Conservation (phyloP, 2,888 invertebrate genomes). For the Drosophila differens region DNA sequence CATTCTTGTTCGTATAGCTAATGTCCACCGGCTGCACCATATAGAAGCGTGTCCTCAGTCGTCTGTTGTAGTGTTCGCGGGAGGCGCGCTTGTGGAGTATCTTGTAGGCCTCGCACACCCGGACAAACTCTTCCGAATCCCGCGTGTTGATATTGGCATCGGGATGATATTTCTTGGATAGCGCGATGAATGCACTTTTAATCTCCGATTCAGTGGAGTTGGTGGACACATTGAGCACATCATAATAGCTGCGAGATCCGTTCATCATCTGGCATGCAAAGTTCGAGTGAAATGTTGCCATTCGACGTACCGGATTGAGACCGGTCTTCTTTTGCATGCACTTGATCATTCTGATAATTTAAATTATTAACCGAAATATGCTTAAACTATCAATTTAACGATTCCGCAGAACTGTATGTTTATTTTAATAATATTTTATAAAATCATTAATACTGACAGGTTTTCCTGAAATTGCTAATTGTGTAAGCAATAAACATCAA, state of each 20-base stretch:
- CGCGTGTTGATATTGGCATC: conserved; percentile 29
- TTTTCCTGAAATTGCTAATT: not conserved
- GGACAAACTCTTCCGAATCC: conserved; percentile 47
- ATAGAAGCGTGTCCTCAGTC: conserved; percentile 13
- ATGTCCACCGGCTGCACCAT: conserved; percentile 5
- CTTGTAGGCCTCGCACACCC: conserved; percentile 61
- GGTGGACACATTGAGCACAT: conserved; percentile 54
- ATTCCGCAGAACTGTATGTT: not conserved
- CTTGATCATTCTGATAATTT: conserved; percentile 26
- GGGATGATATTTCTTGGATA: conserved; percentile 68
- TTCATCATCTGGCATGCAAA: conserved; percentile 1
- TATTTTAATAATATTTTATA: not conserved
- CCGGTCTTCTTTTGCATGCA: conserved; percentile 7
- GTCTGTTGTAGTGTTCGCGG: conserved; percentile 25
- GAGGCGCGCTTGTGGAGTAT: conserved; percentile 35
- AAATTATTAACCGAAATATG: conserved; percentile 19
- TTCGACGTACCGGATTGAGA: conserved; percentile 14
- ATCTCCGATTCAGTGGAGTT: conserved; percentile 46
- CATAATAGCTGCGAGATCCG: conserved; percentile 44
- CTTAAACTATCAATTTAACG: conserved; percentile 17
- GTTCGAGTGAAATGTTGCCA: conserved; percentile 29
- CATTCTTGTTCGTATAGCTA: conserved; percentile 12
- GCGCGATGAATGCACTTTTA: conserved; percentile 50
- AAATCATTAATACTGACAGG: conserved; percentile 7
- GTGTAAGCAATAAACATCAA: not conserved